A percentile compares a stretch with the other conserved stretches of the same genome.
These are phyloP conservation scores for Leucosticte australis DNA, from an alignment of 2,113 vertebrate genomes.

Conservation along the genomic window DNA sequence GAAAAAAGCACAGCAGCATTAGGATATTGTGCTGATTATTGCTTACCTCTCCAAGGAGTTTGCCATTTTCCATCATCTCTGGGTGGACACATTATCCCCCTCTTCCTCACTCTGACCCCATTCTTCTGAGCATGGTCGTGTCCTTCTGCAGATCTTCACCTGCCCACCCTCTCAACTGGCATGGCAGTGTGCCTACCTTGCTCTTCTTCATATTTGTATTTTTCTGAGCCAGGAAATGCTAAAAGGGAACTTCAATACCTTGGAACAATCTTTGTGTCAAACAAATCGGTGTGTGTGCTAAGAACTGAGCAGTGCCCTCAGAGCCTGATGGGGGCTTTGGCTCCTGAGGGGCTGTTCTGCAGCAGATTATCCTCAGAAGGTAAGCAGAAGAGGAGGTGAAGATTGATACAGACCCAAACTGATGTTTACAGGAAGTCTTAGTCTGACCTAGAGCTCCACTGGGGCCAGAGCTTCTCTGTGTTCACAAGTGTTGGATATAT, in stretches of 20 bases:
- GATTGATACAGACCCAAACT: background rate
- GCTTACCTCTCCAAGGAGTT: background rate
- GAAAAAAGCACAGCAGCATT: background rate
- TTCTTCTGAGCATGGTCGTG: background rate
- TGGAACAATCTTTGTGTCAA: background rate
- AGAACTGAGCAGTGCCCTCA: background rate
- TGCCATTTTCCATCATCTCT: background rate
- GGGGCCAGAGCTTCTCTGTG: background rate
- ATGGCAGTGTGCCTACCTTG: background rate
- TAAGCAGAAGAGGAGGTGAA: background rate
- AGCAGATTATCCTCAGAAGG: background rate
- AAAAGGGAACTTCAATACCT: background rate
- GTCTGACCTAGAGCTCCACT: background rate
- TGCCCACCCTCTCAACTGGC: background rate
- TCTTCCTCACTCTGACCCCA: background rate
- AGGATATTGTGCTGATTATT: background rate
- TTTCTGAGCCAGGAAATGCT: background rate
- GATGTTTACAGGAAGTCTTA: background rate
- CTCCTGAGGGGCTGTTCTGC: fast-evolving
- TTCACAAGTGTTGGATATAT: background rate
- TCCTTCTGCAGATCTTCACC: background rate
- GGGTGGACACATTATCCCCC: background rate
- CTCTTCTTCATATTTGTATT: background rate
- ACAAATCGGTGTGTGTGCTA: fast-evolving
- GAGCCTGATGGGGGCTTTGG: background rate